Evolutionary conservation across 2,113 vertebrate genomes (phyloP), one percentile per base, ranked within the genome.

Genomic region (Corydoras sp.): DNA sequence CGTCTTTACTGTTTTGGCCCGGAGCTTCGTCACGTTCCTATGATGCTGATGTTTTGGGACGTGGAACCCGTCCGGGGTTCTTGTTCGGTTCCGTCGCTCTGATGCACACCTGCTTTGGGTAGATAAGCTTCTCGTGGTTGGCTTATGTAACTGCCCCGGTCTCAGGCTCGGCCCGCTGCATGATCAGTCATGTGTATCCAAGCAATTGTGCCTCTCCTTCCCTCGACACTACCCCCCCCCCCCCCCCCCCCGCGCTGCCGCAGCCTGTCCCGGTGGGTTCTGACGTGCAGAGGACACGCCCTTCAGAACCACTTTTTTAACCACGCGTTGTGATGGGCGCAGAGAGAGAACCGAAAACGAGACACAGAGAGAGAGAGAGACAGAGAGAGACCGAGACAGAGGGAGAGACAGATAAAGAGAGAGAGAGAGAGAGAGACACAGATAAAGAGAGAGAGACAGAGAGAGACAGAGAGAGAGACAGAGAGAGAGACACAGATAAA

Each of bases 201-300:
- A 58, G 65, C 54, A 48, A 31, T 29, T 10, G 65, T 8, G 10
- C 65, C 10, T 54, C 32, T 68, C 54, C 31, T 68, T 31, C 30
- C 50, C 29, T 66, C 50, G 31, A 51, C 18, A 24, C 18, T 24
- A 24, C 18, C 2, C 1, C 2, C 18, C 18, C 18, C 18, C 18
- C 18, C 18, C 18, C 18, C 18, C 18, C 18, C 18, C 29, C 50
- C 50, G 14, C 14, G 2, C 15, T 7, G 51, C 51, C 54, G 13
- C 54, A n/a, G 54, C 1, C 54, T n/a, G 53, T 68, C 54, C 32
- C 65, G 12, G 10, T 43, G 54, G 65, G 58, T 54, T 15, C 63
- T 80, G 78, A 84, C 60, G 81, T 82, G 82, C 80, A 80, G 75
- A 56, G 58, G 72, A 81, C 76, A 81, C 75, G 69, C 75, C 77